Evolutionary conservation across 2,113 vertebrate species (phyloP), one percentile per base, ranked within the genome.

Genomic region (Rhinogobius similis): DNA sequence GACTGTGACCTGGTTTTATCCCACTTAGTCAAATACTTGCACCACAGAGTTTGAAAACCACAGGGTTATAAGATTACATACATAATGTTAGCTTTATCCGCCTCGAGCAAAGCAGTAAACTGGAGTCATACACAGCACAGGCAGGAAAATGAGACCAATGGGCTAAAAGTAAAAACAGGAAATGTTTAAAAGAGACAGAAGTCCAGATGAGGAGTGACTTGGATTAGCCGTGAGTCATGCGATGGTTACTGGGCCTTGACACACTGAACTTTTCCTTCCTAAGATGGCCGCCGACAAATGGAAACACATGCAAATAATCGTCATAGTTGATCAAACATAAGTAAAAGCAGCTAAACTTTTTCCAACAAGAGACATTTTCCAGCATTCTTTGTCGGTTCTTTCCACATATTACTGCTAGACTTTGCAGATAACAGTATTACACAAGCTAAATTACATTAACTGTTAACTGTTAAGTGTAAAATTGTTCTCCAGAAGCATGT

Each of bases 61-160:
- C 85, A 62, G 55, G 74, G 29, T 88, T 80, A 85, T 86, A 44
- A 56, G 77, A 89, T 90, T 84, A 81, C n/a, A 75, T n/a, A 87
- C 89, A 87, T 79, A 0, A 78, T 72, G 73, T 87, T 83, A 82
- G 67, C 18, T 50, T 82, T 81, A 90, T 90, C 74, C 52, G 38
- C 65, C 18, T 24, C 62, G 10, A n/a, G 24, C 67, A 32, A 79
- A 65, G 46, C 41, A 10, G 65, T 18, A 66, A 71, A 78, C 48
- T 56, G 50, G 64, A 77, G 52, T 68, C 52, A 24, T 3, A 52
- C 66, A 62, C 48, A 53, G n/a, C n/a, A n/a, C n/a, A n/a, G n/a
- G n/a, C 24, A 48, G 7, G 62, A 32, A 75, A 32, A 76, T 0
- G 6, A 39, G 12, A 6, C 21, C 21, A 23, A 44, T 5, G 72